These are phyloP conservation scores for Clarias gariepinus DNA, from an alignment of 2,113 vertebrate species.

Conservation along the genomic window DNA sequence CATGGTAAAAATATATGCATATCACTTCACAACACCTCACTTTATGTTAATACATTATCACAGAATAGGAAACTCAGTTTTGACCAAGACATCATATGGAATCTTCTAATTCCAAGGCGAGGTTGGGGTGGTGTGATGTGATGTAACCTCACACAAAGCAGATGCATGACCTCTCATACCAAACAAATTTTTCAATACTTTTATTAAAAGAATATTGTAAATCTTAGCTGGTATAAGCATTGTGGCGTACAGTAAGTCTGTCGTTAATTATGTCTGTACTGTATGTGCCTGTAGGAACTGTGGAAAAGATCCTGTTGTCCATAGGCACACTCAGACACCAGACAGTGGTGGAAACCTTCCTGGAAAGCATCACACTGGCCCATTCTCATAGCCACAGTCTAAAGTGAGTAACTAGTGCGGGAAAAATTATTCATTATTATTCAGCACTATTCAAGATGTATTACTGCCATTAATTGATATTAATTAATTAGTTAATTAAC, in stretches of 20 bases:
- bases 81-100: no score
- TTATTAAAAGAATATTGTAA: no score
- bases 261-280: background rate
- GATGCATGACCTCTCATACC: background rate
- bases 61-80: no score
- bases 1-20: no score
- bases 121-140: background rate
- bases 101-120: no score
- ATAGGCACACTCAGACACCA: slow-evolving; percentile 56
- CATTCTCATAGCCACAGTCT: slow-evolving; percentile 74
- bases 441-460: background rate
- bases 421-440: background rate
- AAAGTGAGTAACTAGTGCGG: slow-evolving; percentile 67
- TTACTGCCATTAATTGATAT: background rate
- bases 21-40: no score
- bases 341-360: slow-evolving; percentile 65
- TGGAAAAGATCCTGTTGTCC: slow-evolving; percentile 68
- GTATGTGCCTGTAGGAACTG: slow-evolving; percentile 69
- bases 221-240: background rate
- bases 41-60: no score
- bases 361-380: slow-evolving; percentile 73
- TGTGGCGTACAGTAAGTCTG: background rate
- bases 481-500: background rate
- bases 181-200: background rate
- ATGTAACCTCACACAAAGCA: background rate